Base-by-base conservation (phyloP, 2,797 vertebrate species). In the Xenentodon cancila region DNA sequence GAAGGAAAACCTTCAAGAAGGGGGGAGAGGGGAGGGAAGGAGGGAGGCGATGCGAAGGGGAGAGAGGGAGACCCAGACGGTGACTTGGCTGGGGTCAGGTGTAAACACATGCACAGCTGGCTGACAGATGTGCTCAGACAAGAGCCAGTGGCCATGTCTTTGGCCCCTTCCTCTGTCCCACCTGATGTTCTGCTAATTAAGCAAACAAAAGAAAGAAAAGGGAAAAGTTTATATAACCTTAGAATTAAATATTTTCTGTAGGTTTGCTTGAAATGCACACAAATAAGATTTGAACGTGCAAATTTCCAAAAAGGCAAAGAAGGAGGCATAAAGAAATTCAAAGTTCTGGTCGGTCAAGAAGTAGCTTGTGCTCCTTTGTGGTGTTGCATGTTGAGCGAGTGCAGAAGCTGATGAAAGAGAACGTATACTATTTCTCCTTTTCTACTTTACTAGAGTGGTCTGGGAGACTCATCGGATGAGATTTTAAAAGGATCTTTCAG, bases 111-210 rank as follows among this genome's bases (percentile, higher is more conserved):
- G 68, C 82, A 89, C 93, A 94, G 90, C 92, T 93, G 93, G 89
- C 60, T 55, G 80, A 81, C 93, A 92, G 91, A 93, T 92, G 90
- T 90, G 85, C 81, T 66, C 83, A 79, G 64, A 73, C 47, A 30
- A 59, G 72, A 79, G 84, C 79, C 80, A 86, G 66, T 86, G 85
- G 81, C 86, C 86, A 45, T 91, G 80, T 89, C 89, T 78, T 65
- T 62, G 71, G 76, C 79, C 90, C 53, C 83, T 91, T 88, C 75
- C 84, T 86, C 88, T 79, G 27, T 42, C 87, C 90, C 89, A 91
- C 89, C 93, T 92, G 87, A 86, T 59, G 86, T 71, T 88, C 92
- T 84, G 95, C 84, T 94, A 92, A 92, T 76, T 93, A 85, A 93
- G 85, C 83, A 43, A 92, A 82, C 86, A 92, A 59, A 79, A 52